Evolutionary conservation across 2,113 vertebrate genomes (phyloP).

Genomic region (Lonchura striata): DNA sequence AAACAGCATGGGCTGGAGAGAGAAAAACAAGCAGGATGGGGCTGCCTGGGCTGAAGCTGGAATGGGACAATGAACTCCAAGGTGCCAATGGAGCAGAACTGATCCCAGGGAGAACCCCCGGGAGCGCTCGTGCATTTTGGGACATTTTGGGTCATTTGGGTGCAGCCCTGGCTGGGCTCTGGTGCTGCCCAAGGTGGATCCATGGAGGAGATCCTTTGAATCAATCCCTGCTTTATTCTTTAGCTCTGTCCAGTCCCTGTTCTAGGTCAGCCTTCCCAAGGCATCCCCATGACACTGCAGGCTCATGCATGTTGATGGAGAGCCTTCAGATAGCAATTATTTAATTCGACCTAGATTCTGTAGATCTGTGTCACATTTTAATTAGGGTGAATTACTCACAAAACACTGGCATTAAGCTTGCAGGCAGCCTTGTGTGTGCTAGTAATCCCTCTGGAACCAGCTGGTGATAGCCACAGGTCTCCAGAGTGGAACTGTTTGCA

Average conservation of each 20-base stretch:
- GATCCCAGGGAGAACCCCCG: too few relatives aligned
- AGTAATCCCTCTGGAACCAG: background rate
- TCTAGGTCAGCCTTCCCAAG: background rate
- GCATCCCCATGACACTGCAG: too few relatives aligned
- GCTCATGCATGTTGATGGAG: background rate
- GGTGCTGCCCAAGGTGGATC: too few relatives aligned
- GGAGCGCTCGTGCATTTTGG: background rate
- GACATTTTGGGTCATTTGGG: too few relatives aligned
- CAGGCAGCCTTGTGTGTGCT: background rate
- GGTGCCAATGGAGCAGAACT: too few relatives aligned
- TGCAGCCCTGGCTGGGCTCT: too few relatives aligned
- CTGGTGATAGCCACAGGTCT: background rate
- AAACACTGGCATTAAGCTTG: background rate
- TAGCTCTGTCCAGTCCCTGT: background rate
- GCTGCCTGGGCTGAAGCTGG: too few relatives aligned
- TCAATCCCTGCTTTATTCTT: background rate
- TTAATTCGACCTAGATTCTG: background rate
- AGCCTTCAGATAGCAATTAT: background rate
- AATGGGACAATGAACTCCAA: too few relatives aligned
- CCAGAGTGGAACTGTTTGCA: background rate
- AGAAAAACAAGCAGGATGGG: background rate
- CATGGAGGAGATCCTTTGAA: background rate
- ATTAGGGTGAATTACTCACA: background rate
- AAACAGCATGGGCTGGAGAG: background rate
- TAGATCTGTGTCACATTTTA: slow-evolving; percentile 16